A percentile compares a stretch with the other conserved stretches of the same genome.
These are phyloP conservation scores for Balanococcus diminutus DNA, from an alignment of 2,888 invertebrate genomes.

Conservation along the genomic window DNA sequence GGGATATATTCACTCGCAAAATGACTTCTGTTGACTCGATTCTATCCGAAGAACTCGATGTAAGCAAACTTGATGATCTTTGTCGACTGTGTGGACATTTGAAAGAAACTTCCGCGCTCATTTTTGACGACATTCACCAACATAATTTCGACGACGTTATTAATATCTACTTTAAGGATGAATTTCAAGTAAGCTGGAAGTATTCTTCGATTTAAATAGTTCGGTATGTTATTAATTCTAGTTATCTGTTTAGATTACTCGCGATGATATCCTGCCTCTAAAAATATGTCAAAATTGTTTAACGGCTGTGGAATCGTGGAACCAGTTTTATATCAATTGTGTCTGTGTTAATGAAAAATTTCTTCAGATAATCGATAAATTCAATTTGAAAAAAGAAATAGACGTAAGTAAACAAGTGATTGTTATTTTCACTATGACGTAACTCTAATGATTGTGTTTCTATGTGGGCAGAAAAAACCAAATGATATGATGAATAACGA, in stretches of 20 bases:
- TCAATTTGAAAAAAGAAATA: not conserved
- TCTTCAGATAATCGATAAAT: not conserved
- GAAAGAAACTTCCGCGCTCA: not conserved
- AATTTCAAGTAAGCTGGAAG: not conserved
- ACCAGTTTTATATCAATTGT: not conserved
- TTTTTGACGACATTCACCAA: not conserved
- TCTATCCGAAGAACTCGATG: not conserved
- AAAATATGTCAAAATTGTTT: not conserved
- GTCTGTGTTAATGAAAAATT: not conserved
- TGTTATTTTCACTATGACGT: not conserved
- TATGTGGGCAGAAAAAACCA: not conserved
- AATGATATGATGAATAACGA: not conserved
- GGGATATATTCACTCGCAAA: not conserved
- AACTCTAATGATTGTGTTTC: not conserved
- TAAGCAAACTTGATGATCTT: not conserved
- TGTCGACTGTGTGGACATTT: not conserved
- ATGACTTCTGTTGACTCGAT: constrained; percentile 5
- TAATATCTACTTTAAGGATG: not conserved
- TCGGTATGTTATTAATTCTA: not conserved
- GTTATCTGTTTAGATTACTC: not conserved
- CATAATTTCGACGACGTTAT: not conserved
- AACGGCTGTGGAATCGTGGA: not conserved
- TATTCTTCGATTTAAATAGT: no score
- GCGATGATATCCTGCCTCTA: not conserved
- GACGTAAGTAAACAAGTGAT: not conserved